Conservation (phyloP, 2,888 invertebrate species). For the Caenorhabditis wallacei region DNA sequence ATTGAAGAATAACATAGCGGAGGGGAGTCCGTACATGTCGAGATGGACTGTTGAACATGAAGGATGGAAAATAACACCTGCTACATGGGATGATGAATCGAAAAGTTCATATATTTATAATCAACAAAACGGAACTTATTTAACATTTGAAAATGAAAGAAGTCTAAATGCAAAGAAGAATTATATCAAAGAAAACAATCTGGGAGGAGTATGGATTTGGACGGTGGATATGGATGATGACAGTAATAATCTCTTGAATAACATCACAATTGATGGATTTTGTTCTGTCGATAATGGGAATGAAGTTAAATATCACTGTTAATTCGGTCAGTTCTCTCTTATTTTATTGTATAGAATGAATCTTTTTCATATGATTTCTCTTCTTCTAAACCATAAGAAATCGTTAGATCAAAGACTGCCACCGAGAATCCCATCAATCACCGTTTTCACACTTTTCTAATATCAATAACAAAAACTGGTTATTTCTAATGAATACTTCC, state of each 20-base stretch:
- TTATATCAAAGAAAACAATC: neutral
- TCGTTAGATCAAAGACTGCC: too few relatives aligned
- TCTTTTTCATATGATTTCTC: too few relatives aligned
- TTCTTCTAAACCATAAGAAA: too few relatives aligned
- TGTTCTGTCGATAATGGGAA: neutral
- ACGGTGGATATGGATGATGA: constrained; percentile 8
- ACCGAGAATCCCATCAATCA: too few relatives aligned
- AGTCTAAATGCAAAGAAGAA: neutral
- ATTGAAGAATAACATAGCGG: neutral
- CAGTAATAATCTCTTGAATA: neutral
- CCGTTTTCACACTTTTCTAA: too few relatives aligned
- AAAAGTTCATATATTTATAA: constrained; percentile 1
- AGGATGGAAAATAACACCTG: constrained; percentile 7
- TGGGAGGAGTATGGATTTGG: constrained; percentile 26
- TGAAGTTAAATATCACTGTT: neutral
- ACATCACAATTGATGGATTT: neutral
- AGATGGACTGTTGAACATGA: neutral
- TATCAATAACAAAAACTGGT: too few relatives aligned
- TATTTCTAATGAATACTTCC: too few relatives aligned
- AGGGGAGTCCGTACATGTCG: constrained; percentile 2
- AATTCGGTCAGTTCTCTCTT: neutral
- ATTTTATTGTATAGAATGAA: too few relatives aligned
- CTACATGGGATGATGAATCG: constrained; percentile 1
- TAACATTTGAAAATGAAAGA: constrained; percentile 3
- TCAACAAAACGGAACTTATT: neutral